phyloP scores from a whole-genome alignment of 2,888 invertebrate genomes.

The Drosophila rellima region DNA sequence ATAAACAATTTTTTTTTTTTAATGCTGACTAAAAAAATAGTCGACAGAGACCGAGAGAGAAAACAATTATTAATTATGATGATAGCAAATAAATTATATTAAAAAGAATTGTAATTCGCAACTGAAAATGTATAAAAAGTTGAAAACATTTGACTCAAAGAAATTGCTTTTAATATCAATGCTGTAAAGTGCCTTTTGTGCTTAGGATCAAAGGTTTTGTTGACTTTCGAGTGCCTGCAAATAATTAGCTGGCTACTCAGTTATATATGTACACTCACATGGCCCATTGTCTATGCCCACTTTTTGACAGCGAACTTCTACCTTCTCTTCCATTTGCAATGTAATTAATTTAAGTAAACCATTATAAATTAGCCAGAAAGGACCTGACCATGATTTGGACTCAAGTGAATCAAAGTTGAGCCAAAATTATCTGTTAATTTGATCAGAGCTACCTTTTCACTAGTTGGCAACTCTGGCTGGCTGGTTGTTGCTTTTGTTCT shows the following conservation, averaged over 20 bases:
- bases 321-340: slow-evolving; percentile 2
- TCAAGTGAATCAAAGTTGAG: slow-evolving; percentile 73
- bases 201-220: background rate
- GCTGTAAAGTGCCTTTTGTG: background rate
- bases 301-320: background rate
- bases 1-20: too few species aligned
- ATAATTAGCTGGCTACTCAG: background rate
- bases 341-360: slow-evolving; percentile 49
- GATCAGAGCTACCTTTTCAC: slow-evolving; percentile 42
- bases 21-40: too few species aligned
- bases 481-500: background rate
- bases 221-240: background rate
- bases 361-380: slow-evolving; percentile 35
- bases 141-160: too few species aligned
- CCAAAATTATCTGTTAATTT: slow-evolving; percentile 69
- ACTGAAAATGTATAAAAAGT: too few species aligned
- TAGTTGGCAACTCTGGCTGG: slow-evolving; percentile 11
- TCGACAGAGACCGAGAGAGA: too few species aligned
- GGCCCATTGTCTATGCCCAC: background rate
- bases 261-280: background rate
- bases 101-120: too few species aligned
- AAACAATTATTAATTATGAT: too few species aligned
- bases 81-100: too few species aligned
- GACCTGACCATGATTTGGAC: slow-evolving; percentile 31
- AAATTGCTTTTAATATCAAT: too few species aligned